Evolutionary conservation across 2,888 invertebrate species (phyloP).

Genomic region (Campoplex nolae): DNA sequence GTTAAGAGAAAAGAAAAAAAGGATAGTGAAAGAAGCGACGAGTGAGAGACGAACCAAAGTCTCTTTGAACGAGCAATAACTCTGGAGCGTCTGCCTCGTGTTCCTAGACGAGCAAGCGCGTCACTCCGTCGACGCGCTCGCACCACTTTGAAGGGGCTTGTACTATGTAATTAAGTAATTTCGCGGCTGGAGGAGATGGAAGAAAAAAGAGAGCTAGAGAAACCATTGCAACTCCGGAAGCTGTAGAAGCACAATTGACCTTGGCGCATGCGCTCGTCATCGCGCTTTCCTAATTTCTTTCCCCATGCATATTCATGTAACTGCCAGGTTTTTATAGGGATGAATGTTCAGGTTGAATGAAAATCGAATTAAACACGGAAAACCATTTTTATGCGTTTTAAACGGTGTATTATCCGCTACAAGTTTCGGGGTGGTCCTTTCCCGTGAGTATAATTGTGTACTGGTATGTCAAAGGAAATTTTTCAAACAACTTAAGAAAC

Average conservation of each 20-base stretch:
- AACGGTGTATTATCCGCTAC: background rate
- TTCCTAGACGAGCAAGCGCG: conserved; percentile 31
- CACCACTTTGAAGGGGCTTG: conserved; percentile 60
- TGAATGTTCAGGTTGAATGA: conserved; percentile 3
- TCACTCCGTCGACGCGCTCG: conserved; percentile 63
- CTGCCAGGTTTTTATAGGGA: conserved; percentile 12
- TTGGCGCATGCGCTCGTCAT: conserved; percentile 40
- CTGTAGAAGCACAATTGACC: conserved; percentile 37
- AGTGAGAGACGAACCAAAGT: conserved; percentile 42
- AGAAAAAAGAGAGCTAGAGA: conserved; percentile 32
- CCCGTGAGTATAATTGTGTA: background rate
- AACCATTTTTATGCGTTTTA: conserved; percentile 4
- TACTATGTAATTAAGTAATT: conserved; percentile 67
- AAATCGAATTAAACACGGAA: conserved; percentile 12
- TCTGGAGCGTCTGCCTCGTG: conserved; percentile 61
- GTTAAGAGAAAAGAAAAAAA: conserved; percentile 5
- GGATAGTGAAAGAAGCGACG: conserved; percentile 1
- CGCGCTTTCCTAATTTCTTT: conserved; percentile 27
- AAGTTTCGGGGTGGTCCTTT: background rate
- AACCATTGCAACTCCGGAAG: conserved; percentile 44
- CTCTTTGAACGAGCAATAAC: conserved; percentile 64
- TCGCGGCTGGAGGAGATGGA: conserved; percentile 44
- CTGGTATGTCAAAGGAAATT: background rate
- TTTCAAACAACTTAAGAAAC: background rate
- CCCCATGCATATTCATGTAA: background rate